Conservation (phyloP, 2,797 vertebrate genomes). For the Morelia viridis region DNA sequence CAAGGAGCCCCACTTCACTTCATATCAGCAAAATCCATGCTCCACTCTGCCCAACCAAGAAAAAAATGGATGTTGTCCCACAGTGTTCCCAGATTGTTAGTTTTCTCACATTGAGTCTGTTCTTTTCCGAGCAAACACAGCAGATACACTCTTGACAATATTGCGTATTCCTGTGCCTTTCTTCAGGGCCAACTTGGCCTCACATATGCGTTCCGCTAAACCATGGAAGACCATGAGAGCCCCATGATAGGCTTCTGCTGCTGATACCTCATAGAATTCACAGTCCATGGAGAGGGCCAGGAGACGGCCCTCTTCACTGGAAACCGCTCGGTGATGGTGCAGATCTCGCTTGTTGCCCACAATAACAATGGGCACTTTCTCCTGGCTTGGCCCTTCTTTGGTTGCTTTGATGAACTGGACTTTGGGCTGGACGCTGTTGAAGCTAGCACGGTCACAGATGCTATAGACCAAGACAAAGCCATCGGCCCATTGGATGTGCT, state of each 20-base stretch:
- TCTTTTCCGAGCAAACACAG: constrained; percentile 77
- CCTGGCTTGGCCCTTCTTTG: constrained; percentile 72
- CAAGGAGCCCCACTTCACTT: background rate
- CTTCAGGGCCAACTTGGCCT: constrained; percentile 71
- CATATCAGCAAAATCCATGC: background rate
- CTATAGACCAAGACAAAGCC: constrained; percentile 80
- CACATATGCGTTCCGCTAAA: constrained; percentile 72
- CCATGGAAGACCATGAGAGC: constrained; percentile 79
- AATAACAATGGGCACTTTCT: constrained; percentile 78
- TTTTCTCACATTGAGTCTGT: constrained; percentile 74
- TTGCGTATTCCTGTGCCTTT: constrained; percentile 75
- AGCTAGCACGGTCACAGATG: constrained; percentile 80
- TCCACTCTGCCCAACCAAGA: background rate
- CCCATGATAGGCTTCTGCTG: constrained; percentile 78
- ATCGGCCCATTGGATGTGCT: constrained; percentile 80
- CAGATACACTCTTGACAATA: constrained; percentile 80
- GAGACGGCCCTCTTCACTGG: constrained; percentile 79
- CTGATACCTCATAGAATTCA: constrained; percentile 81
- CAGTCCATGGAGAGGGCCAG: constrained; percentile 77
- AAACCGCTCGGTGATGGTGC: constrained; percentile 74
- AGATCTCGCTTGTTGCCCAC: constrained; percentile 82
- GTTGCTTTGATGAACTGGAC: constrained; percentile 75
- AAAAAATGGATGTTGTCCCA: background rate
- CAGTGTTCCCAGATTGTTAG: fast-evolving
- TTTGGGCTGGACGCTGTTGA: constrained; percentile 73